A percentile compares a stretch with the other conserved stretches of the same genome.
These are phyloP conservation scores for Entomobrya proxima DNA, from an alignment of 2,888 invertebrate species.

Conservation along the genomic window DNA sequence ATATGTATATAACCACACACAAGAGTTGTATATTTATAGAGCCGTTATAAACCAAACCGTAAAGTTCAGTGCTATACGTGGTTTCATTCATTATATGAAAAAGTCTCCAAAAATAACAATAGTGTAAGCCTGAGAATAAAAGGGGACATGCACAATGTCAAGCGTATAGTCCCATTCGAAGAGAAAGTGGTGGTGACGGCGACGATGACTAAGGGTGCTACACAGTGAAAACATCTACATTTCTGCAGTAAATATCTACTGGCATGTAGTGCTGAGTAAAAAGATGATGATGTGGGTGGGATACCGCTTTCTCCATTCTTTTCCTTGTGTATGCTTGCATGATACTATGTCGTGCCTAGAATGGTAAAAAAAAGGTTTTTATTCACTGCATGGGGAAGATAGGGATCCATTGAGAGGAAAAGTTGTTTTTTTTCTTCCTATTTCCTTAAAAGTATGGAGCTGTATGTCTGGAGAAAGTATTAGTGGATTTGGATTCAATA, in stretches of 20 bases:
- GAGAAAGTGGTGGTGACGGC: slow-evolving; percentile 5
- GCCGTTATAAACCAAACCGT: no score
- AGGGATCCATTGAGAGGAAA: slow-evolving; percentile 65
- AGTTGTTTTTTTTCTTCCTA: slow-evolving; percentile 29
- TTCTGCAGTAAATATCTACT: not conserved
- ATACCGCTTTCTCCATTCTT: not conserved
- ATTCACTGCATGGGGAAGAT: slow-evolving; percentile 27
- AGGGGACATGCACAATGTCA: not conserved
- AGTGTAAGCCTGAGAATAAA: not conserved
- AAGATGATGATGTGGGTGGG: slow-evolving; percentile 51
- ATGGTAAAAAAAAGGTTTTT: not conserved
- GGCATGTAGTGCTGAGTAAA: not conserved
- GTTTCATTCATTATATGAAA: no score
- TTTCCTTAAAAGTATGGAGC: not conserved
- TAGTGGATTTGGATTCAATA: not conserved
- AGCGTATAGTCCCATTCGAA: slow-evolving; percentile 14
- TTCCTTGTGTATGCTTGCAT: not conserved
- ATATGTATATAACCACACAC: no score
- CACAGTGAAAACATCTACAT: not conserved
- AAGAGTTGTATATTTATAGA: no score
- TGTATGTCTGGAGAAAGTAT: slow-evolving; percentile 27
- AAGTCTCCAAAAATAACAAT: not conserved
- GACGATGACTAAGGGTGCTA: not conserved
- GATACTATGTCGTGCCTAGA: slow-evolving; percentile 3
- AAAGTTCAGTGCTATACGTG: no score